A percentile compares a stretch with the other conserved stretches of the same genome.
Evolutionary conservation across 2,888 invertebrate genomes (phyloP).

Genomic region (Yponomeuta evonymella): DNA sequence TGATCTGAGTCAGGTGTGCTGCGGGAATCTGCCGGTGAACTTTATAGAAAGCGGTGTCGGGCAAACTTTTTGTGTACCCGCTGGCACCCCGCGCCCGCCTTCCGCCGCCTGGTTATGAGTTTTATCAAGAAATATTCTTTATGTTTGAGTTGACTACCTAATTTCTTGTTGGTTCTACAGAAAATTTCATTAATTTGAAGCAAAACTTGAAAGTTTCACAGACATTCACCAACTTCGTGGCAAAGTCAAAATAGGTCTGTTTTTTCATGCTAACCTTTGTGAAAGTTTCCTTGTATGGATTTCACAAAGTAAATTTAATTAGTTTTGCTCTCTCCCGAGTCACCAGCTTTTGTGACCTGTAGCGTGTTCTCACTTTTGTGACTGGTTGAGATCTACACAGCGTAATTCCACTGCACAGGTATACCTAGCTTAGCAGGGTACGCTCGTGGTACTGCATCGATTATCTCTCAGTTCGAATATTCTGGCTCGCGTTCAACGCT

Average conservation of each 20-base stretch:
- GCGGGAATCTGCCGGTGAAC: neutral
- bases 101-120: neutral
- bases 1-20: neutral
- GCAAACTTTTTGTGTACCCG: slow-evolving; percentile 3
- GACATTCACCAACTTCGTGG: slow-evolving; percentile 51
- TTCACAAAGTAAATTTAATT: neutral
- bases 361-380: no score
- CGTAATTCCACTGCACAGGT: neutral
- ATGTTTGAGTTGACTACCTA: neutral
- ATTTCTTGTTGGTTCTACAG: neutral
- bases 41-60: neutral
- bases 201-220: slow-evolving; percentile 31
- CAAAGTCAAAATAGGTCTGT: slow-evolving; percentile 57
- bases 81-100: neutral
- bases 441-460: neutral
- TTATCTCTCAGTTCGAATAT: neutral
- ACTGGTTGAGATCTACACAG: neutral
- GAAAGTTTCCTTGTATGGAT: neutral
- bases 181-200: slow-evolving; percentile 49
- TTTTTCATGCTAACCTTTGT: slow-evolving; percentile 21
- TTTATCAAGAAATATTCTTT: slow-evolving; percentile 7
- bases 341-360: no score
- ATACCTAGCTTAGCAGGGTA: neutral
- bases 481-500: neutral
- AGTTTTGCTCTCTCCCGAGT: neutral